Evolutionary conservation across 2,888 invertebrate genomes (phyloP).

Genomic region (Elysia crispata): DNA sequence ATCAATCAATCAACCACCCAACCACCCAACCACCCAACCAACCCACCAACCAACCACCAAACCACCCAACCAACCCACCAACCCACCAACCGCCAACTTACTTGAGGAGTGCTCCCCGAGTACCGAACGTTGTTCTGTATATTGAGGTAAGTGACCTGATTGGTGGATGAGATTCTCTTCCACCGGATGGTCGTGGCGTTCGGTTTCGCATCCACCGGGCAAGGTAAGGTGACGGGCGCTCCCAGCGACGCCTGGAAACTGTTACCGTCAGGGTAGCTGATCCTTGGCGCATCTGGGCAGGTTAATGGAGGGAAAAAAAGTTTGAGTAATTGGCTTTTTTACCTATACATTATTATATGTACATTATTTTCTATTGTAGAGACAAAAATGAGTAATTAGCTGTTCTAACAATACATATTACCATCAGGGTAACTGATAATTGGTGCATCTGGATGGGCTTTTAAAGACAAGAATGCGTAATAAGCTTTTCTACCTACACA

Average conservation of each 20-base stretch:
- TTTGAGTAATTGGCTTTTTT: no score
- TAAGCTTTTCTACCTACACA: no score
- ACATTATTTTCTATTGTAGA: no score
- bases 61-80: no score
- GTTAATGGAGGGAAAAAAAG: no score
- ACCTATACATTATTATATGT: no score
- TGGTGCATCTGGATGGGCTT: background rate
- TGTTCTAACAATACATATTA: no score
- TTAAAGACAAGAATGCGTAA: no score
- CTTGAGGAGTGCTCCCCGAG: background rate
- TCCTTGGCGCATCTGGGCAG: background rate
- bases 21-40: no score
- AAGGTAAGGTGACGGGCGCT: background rate
- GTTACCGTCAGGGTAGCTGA: slow-evolving; percentile 11
- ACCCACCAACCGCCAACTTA: background rate
- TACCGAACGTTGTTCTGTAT: background rate
- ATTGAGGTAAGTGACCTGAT: background rate
- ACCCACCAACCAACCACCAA: no score
- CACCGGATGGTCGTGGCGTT: slow-evolving; percentile 2
- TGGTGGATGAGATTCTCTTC: background rate
- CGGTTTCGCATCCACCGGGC: slow-evolving; percentile 13
- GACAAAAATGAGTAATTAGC: no score
- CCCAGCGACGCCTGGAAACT: background rate
- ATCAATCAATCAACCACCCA: no score
- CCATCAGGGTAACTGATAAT: slow-evolving; percentile 4